Evolutionary conservation across 2,113 vertebrate species (phyloP), one percentile per base, ranked within the genome.

Genomic region (Anser cygnoides): DNA sequence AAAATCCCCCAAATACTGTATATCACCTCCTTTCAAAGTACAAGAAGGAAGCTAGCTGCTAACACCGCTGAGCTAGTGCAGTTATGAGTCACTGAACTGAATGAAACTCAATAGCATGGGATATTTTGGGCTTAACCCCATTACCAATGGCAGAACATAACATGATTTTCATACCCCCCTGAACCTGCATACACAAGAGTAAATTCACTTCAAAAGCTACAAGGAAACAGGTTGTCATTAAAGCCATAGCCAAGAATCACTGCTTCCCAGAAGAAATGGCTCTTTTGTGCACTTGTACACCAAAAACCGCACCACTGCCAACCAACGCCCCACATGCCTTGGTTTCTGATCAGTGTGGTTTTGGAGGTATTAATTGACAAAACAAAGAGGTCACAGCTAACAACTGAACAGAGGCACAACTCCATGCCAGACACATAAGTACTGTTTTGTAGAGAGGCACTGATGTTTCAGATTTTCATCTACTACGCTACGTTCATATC

Each of bases 11-110:
- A 59, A 55, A 50, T 1, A 54, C 26, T 0, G 0, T 7, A 23
- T 0, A 0, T 5, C 23, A 28, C 31, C 25, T 89, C 67, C 44
- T 89, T 25, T 29, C 59, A 63, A 59, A 77, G 4, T 4, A 31
- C 3, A 10, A 61, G 57, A 1, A 77, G 89, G 2, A 15, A 72
- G 13, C 22, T 10, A 44, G n/a, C 46, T 39, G 70, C 78, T 70
- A 58, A 25, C 58, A 41, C 4, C 6, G 17, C 78, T 54, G 54
- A 77, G 54, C 22, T 19, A 46, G 85, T 33, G 26, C 85, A 71
- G 43, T 79, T 78, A 37, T 89, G 65, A 96, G 82, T 93, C 86
- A 94, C 29, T 70, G 35, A 39, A 43, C 13, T 57, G 86, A 89
- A 66, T 2, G 55, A 93, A 94, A 76, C 62, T n/a, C 15, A 71